Conservation (phyloP, 1,140 invertebrate genomes). For the Leptinotarsa texana region DNA sequence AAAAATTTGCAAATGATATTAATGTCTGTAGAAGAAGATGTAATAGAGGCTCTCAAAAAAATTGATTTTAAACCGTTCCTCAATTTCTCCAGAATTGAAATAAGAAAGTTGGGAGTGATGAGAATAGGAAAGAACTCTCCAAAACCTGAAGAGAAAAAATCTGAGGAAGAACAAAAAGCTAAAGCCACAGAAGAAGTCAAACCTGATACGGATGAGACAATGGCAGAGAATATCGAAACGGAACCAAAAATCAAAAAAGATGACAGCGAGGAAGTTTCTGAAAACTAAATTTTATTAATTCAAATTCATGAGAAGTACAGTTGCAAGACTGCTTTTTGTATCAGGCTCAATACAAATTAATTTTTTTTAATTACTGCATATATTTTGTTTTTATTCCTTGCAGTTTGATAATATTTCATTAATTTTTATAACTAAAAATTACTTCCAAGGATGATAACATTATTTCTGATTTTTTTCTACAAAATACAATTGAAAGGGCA, state of each 20-base stretch:
- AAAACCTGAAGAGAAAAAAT: neutral
- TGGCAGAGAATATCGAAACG: neutral
- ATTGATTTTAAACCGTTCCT: conserved; percentile 4
- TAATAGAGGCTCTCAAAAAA: conserved; percentile 7
- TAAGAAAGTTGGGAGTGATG: conserved; percentile 3
- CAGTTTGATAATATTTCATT: too few relatives aligned
- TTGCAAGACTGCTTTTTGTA: too few relatives aligned
- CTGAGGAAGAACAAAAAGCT: neutral
- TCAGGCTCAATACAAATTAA: too few relatives aligned
- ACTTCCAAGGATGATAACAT: too few relatives aligned
- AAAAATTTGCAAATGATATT: neutral
- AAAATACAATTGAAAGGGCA: too few relatives aligned
- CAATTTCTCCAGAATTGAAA: conserved; percentile 16
- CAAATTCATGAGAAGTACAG: too few relatives aligned
- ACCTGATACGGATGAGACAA: neutral
- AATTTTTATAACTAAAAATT: too few relatives aligned
- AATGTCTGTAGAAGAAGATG: conserved; percentile 2
- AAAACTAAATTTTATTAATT: too few relatives aligned
- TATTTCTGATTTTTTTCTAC: too few relatives aligned
- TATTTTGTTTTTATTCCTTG: too few relatives aligned
- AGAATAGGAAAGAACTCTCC: neutral
- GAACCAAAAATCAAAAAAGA: neutral
- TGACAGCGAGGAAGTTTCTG: too few relatives aligned
- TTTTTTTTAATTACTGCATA: too few relatives aligned
- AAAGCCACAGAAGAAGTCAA: neutral